Percentiles rank a stretch among this genome's conserved stretches.
Conservation (phyloP, 2,113 vertebrate species). For the Hemibagrus wyckioides region DNA sequence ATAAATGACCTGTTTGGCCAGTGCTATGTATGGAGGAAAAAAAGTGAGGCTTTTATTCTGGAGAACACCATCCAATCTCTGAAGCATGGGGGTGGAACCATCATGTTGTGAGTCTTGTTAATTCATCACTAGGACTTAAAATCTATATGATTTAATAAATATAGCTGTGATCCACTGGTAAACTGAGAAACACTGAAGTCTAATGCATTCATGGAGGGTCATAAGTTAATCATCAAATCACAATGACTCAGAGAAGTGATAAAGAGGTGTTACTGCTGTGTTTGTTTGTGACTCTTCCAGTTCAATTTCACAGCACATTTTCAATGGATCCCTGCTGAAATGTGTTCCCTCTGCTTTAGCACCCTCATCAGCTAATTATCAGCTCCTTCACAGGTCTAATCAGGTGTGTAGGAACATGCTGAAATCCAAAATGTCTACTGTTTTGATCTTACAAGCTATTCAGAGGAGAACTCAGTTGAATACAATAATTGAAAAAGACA, state of each 20-base stretch:
- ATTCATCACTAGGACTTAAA: neutral
- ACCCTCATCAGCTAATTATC: constrained; percentile 23
- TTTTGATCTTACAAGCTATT: neutral
- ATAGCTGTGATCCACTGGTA: neutral
- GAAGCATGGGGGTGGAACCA: too few relatives aligned
- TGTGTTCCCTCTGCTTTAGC: neutral
- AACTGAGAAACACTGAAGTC: neutral
- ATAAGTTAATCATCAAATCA: neutral
- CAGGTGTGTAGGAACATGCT: constrained; percentile 13
- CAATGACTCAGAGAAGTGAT: neutral
- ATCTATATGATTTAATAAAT: neutral
- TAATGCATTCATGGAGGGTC: neutral
- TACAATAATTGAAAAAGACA: too few relatives aligned
- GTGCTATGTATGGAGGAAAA: too few relatives aligned
- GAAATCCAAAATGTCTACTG: neutral
- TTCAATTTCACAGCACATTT: neutral
- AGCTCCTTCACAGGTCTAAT: constrained; percentile 26
- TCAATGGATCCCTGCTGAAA: neutral
- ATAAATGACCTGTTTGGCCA: too few relatives aligned
- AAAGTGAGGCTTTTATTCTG: too few relatives aligned
- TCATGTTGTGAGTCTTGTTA: neutral
- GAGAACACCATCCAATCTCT: too few relatives aligned
- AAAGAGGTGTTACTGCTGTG: neutral
- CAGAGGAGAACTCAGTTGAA: neutral
- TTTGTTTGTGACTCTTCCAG: constrained; percentile 12